phyloP scores from a whole-genome alignment of 2,113 vertebrate species.

The Bos indicus region DNA sequence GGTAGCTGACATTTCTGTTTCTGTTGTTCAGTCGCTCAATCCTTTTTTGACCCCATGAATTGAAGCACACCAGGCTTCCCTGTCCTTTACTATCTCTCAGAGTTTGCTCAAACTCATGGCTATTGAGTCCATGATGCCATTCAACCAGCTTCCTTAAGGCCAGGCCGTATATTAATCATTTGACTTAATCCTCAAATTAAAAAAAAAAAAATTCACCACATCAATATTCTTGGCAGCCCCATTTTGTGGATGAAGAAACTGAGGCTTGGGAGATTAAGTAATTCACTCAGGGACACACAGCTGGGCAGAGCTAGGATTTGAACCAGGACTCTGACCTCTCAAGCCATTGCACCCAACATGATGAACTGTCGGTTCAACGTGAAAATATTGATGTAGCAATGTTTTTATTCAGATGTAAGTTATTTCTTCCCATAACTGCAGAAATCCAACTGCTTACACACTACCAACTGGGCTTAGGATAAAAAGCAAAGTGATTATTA shows the following conservation, averaged over 20 bases:
- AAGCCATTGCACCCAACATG: fast-evolving
- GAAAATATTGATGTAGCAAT: fast-evolving
- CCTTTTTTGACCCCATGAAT: not conserved
- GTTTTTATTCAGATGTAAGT: not conserved
- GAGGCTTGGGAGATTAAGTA: not conserved
- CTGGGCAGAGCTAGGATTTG: not conserved
- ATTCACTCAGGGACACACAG: not conserved
- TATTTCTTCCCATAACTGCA: fast-evolving
- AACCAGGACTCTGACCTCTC: not conserved
- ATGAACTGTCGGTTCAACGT: fast-evolving
- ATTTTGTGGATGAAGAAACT: not conserved
- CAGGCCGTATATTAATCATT: not conserved
- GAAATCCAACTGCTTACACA: fast-evolving
- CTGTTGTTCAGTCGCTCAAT: not conserved
- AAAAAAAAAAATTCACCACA: too few relatives aligned
- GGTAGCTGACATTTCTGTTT: not conserved
- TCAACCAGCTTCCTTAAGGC: not conserved
- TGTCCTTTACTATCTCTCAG: not conserved
- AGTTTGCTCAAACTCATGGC: not conserved
- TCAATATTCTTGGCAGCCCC: too few relatives aligned
- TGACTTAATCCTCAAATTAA: not conserved
- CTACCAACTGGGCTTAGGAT: not conserved
- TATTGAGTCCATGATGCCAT: not conserved
- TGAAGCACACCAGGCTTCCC: not conserved
- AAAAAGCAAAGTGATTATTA: fast-evolving